These are phyloP conservation scores for Eupeodes luniger DNA, from an alignment of 2,888 invertebrate species.

Conservation along the genomic window DNA sequence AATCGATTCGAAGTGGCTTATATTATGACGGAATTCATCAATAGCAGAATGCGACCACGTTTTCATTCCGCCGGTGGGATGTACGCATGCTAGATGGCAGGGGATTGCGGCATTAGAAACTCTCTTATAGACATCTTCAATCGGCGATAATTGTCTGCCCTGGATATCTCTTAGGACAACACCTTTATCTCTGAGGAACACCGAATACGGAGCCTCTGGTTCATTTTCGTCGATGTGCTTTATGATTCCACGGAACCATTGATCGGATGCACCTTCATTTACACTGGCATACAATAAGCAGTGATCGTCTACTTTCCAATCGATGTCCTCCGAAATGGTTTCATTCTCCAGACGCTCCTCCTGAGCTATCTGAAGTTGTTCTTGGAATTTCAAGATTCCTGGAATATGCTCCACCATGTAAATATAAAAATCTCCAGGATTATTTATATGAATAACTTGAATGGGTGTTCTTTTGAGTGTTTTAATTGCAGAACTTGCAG, in stretches of 20 bases:
- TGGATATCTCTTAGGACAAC: conserved; percentile 85
- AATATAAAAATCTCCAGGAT: conserved; percentile 87
- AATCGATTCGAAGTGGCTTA: conserved; percentile 85
- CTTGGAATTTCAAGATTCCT: conserved; percentile 84
- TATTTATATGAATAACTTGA: conserved; percentile 85
- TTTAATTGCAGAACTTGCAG: neutral
- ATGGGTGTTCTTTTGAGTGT: conserved; percentile 78
- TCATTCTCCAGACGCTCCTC: conserved; percentile 30
- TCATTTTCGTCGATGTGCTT: conserved; percentile 78
- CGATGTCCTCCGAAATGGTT: conserved; percentile 32
- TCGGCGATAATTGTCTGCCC: conserved; percentile 84
- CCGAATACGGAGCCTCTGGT: conserved; percentile 78
- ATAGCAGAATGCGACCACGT: conserved; percentile 84
- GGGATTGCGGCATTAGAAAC: conserved; percentile 87
- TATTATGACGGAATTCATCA: conserved; percentile 86
- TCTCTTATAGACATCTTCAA: conserved; percentile 85
- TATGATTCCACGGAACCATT: conserved; percentile 87
- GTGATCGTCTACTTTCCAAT: conserved; percentile 85
- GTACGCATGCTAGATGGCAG: conserved; percentile 89
- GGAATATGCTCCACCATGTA: conserved; percentile 85
- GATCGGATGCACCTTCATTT: conserved; percentile 85
- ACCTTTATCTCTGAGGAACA: conserved; percentile 88
- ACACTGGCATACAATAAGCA: conserved; percentile 85
- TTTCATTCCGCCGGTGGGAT: conserved; percentile 87
- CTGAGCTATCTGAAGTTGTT: conserved; percentile 85